Evolutionary conservation across 2,113 vertebrate species (phyloP), one percentile per base, ranked within the genome.

Genomic region (Nothobranchius kuhntae): DNA sequence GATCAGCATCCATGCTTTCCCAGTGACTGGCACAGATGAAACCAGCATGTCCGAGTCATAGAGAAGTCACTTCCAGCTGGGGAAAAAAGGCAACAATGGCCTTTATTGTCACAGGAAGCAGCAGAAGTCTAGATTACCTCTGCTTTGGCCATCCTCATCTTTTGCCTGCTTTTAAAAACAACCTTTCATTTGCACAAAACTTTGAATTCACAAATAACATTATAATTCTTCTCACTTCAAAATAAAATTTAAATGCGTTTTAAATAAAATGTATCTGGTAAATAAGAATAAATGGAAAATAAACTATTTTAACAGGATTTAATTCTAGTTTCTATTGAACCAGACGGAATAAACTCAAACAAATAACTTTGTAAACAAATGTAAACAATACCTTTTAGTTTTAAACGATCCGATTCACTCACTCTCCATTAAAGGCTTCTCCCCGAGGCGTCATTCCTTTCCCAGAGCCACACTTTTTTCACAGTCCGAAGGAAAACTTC

Each of bases 351-450:
- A 12, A 30, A 54, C 12, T 2, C 26, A 7, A 30, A 55, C 36
- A 36, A 55, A 51, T 13, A 51, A n/a, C 13, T 14, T 14, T 17
- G 7, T 47, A 44, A 60, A 45, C 3, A 14, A 0, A 53, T 50
- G 3, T 26, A 4, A 5, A 13, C 50, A 65, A 6, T 78, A 91
- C 90, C 89, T 86, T 84, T 15, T 46, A 83, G 67, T 80, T 38
- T 80, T 17, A 36, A 15, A 64, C 65, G 62, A 35, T 52, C 12
- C n/a, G 63, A 10, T 84, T 86, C 65, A 82, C 13, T 79, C 78
- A 71, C 89, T 88, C 69, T 85, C 86, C 90, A 90, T 91, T 84
- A 60, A 79, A 82, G 81, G 62, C 57, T 67, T 76, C 71, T 65
- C 67, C 61, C 57, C 10, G 64, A 54, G 65, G 68, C 68, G 57